Evolutionary conservation across 2,113 vertebrate genomes (phyloP).

Genomic region (Polypterus senegalus): DNA sequence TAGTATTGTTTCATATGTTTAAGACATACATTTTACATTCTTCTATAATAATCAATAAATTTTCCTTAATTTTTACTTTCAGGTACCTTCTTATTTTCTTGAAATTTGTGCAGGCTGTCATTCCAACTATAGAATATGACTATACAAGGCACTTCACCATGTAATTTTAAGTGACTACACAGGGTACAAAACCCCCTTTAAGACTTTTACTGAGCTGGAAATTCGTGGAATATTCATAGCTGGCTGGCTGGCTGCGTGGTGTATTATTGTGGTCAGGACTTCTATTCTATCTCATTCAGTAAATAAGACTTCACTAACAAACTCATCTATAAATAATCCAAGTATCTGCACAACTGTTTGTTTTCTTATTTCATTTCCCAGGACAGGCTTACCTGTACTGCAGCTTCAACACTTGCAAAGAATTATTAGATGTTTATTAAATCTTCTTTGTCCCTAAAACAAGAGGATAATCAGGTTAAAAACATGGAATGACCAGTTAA

Average conservation of each 20-base stretch:
- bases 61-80: slow-evolving; percentile 55
- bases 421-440: too few relatives aligned
- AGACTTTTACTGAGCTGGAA: slow-evolving; percentile 3
- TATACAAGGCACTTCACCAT: slow-evolving; percentile 97
- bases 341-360: not conserved
- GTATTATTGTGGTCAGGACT: not conserved
- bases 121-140: slow-evolving; percentile 98
- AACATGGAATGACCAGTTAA: too few relatives aligned
- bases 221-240: not conserved
- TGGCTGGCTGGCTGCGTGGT: not conserved
- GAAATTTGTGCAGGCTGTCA: slow-evolving; percentile 98
- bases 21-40: too few relatives aligned
- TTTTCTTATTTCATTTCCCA: not conserved
- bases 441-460: too few relatives aligned
- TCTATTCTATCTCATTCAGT: too few relatives aligned
- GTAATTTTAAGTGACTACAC: slow-evolving; percentile 42
- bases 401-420: too few relatives aligned
- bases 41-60: not conserved
- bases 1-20: too few relatives aligned
- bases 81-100: slow-evolving; percentile 99
- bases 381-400: too few relatives aligned
- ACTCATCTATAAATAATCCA: not conserved
- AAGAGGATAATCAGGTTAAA: too few relatives aligned
- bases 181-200: slow-evolving; percentile 21
- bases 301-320: too few relatives aligned